Evolutionary conservation across 1,140 invertebrate genomes (phyloP), one percentile per base, ranked within the genome.

Genomic region (Acromyrmex echinatior): DNA sequence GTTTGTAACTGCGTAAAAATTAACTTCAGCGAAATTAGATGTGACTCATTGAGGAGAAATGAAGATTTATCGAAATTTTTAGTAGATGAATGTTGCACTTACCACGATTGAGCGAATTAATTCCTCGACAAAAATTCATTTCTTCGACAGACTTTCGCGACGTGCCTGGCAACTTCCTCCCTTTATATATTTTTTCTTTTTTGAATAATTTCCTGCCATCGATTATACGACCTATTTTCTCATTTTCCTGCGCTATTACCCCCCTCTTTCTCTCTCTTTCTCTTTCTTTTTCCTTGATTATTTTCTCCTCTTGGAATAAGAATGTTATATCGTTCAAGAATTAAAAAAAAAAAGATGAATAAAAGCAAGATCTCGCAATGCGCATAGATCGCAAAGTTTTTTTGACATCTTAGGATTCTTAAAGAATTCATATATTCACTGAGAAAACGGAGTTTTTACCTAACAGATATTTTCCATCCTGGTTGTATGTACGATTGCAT

Each of bases 161-260:
- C 39, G 78, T 62, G 35, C 18, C 49, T 28, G 53, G 12, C 58
- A 21, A 60, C 60, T 70, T 6, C 60, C 16, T 56, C 21, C 18
- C 45, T 51, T 21, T 80, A 53, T 79, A 68, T 79, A 68, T 79
- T 79, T 86, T 86, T 79, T 35, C 21, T 51, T 76, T 82, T 82
- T 76, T 25, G 49, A 84, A 84, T 76, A 84, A 84, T 84, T 84
- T 84, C 80, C 80, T 84, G 56, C 56, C 80, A 74, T 84, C 56
- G 80, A 53, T 49, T 68, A n/a, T 49, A 14, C 77, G 77, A 76
- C 70, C 70, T 86, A 81, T 39, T 86, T 45, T 81, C 45, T 81
- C 78, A 82, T 78, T 63, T 86, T 39, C 18, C 14, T 76, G n/a
- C 31, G 28, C 7, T 65, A 35, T 79, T 56, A 31, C 31, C 31